Conservation (phyloP, 2,797 vertebrate species). For the Cyprinodon diabolis region DNA sequence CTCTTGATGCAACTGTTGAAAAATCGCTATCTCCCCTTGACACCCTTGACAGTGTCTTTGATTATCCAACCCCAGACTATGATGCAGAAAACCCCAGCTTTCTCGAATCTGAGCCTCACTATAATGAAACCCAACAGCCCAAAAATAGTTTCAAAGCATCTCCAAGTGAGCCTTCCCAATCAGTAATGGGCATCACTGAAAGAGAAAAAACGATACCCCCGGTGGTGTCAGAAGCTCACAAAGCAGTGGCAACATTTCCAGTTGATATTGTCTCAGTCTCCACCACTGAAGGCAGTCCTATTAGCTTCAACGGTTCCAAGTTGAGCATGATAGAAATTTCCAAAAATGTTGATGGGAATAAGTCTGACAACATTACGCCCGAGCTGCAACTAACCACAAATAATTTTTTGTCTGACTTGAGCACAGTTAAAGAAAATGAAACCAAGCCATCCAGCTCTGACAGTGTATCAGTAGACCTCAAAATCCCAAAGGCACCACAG, state of each 20-base stretch:
- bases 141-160: conserved; percentile 29
- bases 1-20: conserved; percentile 8
- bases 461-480: conserved; percentile 25
- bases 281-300: conserved; percentile 39
- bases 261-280: conserved; percentile 16
- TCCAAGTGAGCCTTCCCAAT: conserved; percentile 9
- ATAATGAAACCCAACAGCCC: conserved; percentile 6
- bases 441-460: conserved; percentile 18
- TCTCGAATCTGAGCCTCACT: conserved; percentile 17
- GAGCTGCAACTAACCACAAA: conserved; percentile 15
- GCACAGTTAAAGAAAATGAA: conserved; percentile 14
- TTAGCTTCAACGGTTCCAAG: conserved; percentile 44
- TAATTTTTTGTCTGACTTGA: conserved; percentile 15
- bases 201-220: conserved; percentile 27
- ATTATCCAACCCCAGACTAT: conserved; percentile 37
- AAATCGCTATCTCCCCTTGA: background rate
- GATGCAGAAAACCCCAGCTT: background rate
- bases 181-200: conserved; percentile 25
- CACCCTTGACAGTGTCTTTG: background rate
- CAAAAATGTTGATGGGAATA: conserved; percentile 9
- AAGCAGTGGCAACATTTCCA: conserved; percentile 1
- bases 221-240: conserved; percentile 18
- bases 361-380: conserved; percentile 10
- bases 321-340: conserved; percentile 27
- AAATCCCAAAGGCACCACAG: conserved; percentile 37